A percentile compares a stretch with the other conserved stretches of the same genome.
Conservation (phyloP, 1,140 invertebrate genomes). For the Dendroctonus valens region DNA sequence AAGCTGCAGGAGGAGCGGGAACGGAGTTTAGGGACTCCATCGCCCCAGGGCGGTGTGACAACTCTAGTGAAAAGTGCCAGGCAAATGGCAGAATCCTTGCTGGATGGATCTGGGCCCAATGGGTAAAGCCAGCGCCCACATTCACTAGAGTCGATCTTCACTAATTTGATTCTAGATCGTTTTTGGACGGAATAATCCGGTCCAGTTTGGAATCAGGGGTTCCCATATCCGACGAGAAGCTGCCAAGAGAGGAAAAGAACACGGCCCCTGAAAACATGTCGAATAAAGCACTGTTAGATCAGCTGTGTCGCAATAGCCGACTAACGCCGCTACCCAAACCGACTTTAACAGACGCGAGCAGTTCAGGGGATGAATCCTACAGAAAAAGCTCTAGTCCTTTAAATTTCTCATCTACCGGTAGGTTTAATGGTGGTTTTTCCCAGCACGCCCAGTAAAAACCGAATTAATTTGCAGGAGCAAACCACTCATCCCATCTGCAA, state of each 20-base stretch:
- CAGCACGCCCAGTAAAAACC: background rate
- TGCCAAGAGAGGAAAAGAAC: slow-evolving; percentile 47
- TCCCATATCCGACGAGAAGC: slow-evolving; percentile 41
- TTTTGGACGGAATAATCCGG: slow-evolving; percentile 77
- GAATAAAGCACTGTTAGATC: slow-evolving; percentile 67
- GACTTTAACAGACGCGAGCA: slow-evolving; percentile 42
- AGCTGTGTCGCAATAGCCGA: slow-evolving; percentile 63
- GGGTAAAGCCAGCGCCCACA: slow-evolving; percentile 58
- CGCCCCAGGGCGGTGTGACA: slow-evolving; percentile 33
- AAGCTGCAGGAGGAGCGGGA: slow-evolving; percentile 66
- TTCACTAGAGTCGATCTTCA: background rate
- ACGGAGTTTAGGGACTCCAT: slow-evolving; percentile 42
- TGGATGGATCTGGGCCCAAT: slow-evolving; percentile 64
- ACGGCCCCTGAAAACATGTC: slow-evolving; percentile 55
- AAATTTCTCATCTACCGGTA: slow-evolving; percentile 41
- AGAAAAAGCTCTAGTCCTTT: slow-evolving; percentile 44
- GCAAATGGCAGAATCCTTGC: slow-evolving; percentile 61
- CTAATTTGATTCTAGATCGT: slow-evolving; percentile 42
- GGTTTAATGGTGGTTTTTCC: background rate
- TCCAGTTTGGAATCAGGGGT: slow-evolving; percentile 69
- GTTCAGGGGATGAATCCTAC: slow-evolving; percentile 47
- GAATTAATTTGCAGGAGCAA: slow-evolving; percentile 14
- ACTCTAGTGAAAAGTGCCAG: slow-evolving; percentile 57
- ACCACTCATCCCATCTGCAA: slow-evolving; percentile 29
- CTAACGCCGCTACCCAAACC: slow-evolving; percentile 57